These are phyloP conservation scores for Lutjanus campechanus DNA, from an alignment of 2,797 vertebrate species.

Conservation along the genomic window DNA sequence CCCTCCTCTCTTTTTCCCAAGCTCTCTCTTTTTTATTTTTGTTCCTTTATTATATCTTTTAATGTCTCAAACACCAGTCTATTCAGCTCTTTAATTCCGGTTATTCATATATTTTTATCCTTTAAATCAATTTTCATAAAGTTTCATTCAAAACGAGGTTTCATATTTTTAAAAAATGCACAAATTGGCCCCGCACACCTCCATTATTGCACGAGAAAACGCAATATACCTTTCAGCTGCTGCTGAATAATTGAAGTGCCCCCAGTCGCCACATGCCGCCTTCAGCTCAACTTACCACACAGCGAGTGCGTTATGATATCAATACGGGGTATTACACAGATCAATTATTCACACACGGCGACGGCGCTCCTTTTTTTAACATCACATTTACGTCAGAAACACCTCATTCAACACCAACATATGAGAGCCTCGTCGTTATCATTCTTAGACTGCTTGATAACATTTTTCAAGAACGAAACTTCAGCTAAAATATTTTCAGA, in stretches of 20 bases:
- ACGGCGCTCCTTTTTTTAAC: conserved; percentile 16
- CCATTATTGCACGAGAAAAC: conserved; percentile 76
- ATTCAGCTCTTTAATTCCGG: not conserved
- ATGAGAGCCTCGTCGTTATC: not conserved
- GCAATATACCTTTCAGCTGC: conserved; percentile 83
- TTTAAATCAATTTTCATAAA: not conserved
- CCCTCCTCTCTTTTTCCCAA: not conserved
- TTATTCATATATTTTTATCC: not conserved
- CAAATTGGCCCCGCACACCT: conserved; percentile 31
- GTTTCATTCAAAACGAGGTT: not conserved
- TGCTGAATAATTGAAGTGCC: conserved; percentile 89
- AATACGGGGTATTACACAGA: conserved; percentile 78
- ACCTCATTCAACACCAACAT: not conserved
- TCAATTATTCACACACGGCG: conserved; percentile 74
- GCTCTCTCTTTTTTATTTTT: not conserved
- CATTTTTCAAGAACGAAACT: not conserved
- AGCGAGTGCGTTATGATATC: conserved; percentile 84
- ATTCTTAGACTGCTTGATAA: not conserved
- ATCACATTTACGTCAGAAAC: conserved; percentile 27
- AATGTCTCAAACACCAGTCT: not conserved
- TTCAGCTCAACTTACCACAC: conserved; percentile 86
- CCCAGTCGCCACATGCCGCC: conserved; percentile 87
- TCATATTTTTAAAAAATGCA: not conserved
- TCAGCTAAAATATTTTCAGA: not conserved
- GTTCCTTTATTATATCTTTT: not conserved